Evolutionary conservation across 2,113 vertebrate species (phyloP).

Genomic region (Albula goreensis): DNA sequence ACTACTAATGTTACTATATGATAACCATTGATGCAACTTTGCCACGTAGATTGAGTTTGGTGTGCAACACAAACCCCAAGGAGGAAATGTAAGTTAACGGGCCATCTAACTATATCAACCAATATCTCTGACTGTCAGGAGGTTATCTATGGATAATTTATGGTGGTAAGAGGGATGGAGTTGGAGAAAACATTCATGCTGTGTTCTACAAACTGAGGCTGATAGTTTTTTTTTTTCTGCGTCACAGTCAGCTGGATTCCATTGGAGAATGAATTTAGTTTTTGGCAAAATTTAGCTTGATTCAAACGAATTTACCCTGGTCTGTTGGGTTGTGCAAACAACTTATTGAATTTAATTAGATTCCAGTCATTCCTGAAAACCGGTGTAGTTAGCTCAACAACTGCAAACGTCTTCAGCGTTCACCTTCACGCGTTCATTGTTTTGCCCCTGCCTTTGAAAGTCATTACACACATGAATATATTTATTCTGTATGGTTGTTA

Average conservation of each 20-base stretch:
- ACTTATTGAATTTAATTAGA: background rate
- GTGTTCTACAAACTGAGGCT: no score
- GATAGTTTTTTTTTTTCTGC: no score
- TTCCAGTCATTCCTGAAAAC: background rate
- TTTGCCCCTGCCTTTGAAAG: background rate
- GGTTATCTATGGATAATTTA: background rate
- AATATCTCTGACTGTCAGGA: background rate
- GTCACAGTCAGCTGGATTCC: background rate
- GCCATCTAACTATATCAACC: background rate
- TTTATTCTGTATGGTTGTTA: background rate
- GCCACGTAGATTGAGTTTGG: background rate
- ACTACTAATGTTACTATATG: no score
- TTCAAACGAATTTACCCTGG: background rate
- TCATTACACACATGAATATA: background rate
- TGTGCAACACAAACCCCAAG: background rate
- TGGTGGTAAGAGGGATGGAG: no score
- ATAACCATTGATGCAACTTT: background rate
- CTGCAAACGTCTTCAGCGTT: background rate
- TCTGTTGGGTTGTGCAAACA: background rate
- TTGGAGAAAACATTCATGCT: no score
- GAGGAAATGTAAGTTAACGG: background rate
- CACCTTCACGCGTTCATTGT: background rate
- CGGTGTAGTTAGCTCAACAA: background rate
- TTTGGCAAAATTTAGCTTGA: background rate
- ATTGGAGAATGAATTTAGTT: background rate